A percentile compares a stretch with the other conserved stretches of the same genome.
Evolutionary conservation across 2,113 vertebrate species (phyloP).

Genomic region (Stigmatopora argus): DNA sequence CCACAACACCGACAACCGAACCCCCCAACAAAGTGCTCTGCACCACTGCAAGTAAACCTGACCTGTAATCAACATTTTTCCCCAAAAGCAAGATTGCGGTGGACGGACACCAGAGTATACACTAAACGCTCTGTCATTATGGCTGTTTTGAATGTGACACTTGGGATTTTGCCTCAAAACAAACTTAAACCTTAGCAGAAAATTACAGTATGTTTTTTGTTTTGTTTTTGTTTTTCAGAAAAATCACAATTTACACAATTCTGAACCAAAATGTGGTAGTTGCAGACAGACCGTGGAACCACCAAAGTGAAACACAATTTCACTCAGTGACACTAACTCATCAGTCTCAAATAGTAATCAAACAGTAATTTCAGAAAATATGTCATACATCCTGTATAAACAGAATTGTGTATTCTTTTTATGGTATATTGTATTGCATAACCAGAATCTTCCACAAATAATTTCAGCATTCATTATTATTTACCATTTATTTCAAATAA

Average conservation of each 20-base stretch:
- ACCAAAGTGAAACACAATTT: background rate
- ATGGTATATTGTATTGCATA: background rate
- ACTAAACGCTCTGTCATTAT: slow-evolving; percentile 45
- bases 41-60: slow-evolving; percentile 30
- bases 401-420: background rate
- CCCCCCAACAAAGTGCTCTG: background rate
- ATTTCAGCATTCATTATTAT: background rate
- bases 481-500: background rate
- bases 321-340: background rate
- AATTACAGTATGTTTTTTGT: background rate
- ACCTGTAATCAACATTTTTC: slow-evolving; percentile 57
- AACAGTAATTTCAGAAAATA: too few relatives aligned
- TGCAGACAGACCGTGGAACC: background rate
- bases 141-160: slow-evolving; percentile 20
- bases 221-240: background rate
- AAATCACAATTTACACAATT: background rate
- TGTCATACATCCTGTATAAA: too few relatives aligned
- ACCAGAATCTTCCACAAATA: background rate
- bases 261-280: background rate
- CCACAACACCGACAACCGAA: slow-evolving; percentile 10
- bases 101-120: slow-evolving; percentile 16
- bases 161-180: slow-evolving; percentile 11
- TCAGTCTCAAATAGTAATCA: too few relatives aligned
- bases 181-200: background rate
- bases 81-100: slow-evolving; percentile 24